These are phyloP conservation scores for Carcina quercana DNA, from an alignment of 2,888 invertebrate species.

Conservation along the genomic window DNA sequence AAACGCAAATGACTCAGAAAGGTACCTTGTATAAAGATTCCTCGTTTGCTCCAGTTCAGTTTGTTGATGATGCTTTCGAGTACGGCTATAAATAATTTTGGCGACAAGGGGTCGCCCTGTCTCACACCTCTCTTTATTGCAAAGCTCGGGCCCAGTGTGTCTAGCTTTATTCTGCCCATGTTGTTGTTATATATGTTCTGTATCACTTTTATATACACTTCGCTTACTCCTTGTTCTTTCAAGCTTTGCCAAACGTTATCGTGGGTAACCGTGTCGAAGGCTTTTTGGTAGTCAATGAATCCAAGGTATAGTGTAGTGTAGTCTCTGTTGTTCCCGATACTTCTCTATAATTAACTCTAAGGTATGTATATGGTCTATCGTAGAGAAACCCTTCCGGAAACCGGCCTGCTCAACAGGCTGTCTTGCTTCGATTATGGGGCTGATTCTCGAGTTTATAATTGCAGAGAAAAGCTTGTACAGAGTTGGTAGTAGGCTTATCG, in stretches of 20 bases:
- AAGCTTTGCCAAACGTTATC: slow-evolving; percentile 13
- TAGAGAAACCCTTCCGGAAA: slow-evolving; percentile 11
- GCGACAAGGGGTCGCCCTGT: slow-evolving; percentile 14
- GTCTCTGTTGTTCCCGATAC: slow-evolving; percentile 10
- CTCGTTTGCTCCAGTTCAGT: slow-evolving; percentile 10
- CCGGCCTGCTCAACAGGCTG: slow-evolving; percentile 19
- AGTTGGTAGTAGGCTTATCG: slow-evolving; percentile 16
- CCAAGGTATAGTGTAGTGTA: slow-evolving; percentile 9
- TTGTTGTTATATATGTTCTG: slow-evolving; percentile 14
- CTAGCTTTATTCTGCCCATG: slow-evolving; percentile 10
- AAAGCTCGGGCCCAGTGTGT: slow-evolving; percentile 14
- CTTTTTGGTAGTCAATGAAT: slow-evolving; percentile 19
- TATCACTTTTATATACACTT: slow-evolving; percentile 17
- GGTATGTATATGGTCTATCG: slow-evolving; percentile 8
- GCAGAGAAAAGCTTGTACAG: slow-evolving; percentile 14
- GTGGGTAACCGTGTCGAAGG: slow-evolving; percentile 18
- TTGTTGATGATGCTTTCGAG: slow-evolving; percentile 11
- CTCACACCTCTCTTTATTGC: background rate
- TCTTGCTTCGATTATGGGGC: slow-evolving; percentile 1
- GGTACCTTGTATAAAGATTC: slow-evolving; percentile 12
- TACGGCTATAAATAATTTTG: slow-evolving; percentile 15
- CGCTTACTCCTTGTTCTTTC: slow-evolving; percentile 17
- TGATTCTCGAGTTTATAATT: slow-evolving; percentile 6
- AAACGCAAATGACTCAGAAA: slow-evolving; percentile 11
- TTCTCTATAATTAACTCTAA: slow-evolving; percentile 10